Evolutionary conservation across 2,888 invertebrate species (phyloP).

Genomic region (Arrhopalites spinosus): DNA sequence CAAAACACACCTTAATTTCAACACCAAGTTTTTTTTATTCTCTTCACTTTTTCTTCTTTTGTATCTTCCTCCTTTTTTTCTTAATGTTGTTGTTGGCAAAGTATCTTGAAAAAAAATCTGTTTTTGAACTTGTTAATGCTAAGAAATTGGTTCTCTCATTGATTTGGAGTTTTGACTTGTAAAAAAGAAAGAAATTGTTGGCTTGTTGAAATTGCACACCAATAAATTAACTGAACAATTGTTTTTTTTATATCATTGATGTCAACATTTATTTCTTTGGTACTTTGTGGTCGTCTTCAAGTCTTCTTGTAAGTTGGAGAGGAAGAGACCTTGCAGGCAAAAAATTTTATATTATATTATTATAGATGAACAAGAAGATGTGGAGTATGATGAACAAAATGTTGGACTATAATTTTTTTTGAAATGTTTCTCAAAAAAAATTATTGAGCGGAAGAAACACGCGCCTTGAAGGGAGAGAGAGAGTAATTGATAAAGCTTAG

Average conservation of each 20-base stretch:
- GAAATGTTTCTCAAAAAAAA: not conserved
- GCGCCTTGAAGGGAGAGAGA: constrained; percentile 25
- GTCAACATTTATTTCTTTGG: not conserved
- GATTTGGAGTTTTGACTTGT: constrained; percentile 3
- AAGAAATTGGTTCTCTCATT: not conserved
- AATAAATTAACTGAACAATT: constrained; percentile 22
- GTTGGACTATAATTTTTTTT: too few species aligned
- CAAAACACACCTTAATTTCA: constrained; percentile 37
- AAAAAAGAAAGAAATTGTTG: not conserved
- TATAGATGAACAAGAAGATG: too few species aligned
- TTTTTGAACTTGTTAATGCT: not conserved
- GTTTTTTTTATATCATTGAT: not conserved
- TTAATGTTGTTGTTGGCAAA: too few species aligned
- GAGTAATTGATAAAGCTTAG: constrained; percentile 26
- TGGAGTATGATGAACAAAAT: too few species aligned
- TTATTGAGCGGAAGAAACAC: constrained; percentile 1
- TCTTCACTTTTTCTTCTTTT: not conserved
- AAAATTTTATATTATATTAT: too few species aligned
- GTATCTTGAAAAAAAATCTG: not conserved
- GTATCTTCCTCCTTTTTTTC: too few species aligned
- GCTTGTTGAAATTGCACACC: constrained; percentile 16
- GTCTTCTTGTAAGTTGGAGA: not conserved
- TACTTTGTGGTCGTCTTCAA: not conserved
- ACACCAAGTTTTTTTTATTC: constrained; percentile 17
- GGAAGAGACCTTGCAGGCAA: too few species aligned